Conservation (phyloP, 2,888 invertebrate genomes). For the Heliconius aoede region DNA sequence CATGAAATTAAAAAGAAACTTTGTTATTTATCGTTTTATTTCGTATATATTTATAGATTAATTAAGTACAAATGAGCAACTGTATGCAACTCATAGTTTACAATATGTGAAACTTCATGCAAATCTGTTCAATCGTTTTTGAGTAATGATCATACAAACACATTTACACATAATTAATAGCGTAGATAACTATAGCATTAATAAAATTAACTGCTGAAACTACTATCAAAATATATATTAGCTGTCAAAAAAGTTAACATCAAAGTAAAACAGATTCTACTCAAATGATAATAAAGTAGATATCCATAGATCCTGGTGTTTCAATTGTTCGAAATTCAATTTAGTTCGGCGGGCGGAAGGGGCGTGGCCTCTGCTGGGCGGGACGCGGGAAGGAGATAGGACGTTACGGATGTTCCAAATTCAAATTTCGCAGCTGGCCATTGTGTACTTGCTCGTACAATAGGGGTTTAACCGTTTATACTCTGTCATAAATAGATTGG, state of each 20-base stretch:
- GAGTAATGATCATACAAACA: background rate
- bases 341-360: slow-evolving; percentile 70
- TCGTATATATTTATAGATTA: background rate
- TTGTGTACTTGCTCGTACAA: slow-evolving; percentile 46
- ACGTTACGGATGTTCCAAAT: slow-evolving; percentile 59
- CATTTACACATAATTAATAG: background rate
- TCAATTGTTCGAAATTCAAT: slow-evolving; percentile 68
- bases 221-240: slow-evolving; percentile 5
- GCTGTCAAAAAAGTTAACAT: slow-evolving; percentile 26
- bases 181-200: background rate
- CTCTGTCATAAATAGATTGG: slow-evolving; percentile 36
- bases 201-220: background rate
- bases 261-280: slow-evolving; percentile 38
- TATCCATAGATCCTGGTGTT: slow-evolving; percentile 49
- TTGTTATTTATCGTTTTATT: no score
- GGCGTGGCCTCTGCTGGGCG: slow-evolving; percentile 76
- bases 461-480: slow-evolving; percentile 24
- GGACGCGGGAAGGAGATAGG: slow-evolving; percentile 77
- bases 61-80: background rate
- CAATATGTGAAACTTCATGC: background rate
- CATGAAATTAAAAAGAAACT: no score
- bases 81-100: background rate
- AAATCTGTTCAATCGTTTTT: background rate
- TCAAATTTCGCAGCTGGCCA: slow-evolving; percentile 56
- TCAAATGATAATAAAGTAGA: slow-evolving; percentile 32